Base-by-base conservation (phyloP, 2,888 invertebrate genomes). In the Salticus scenicus region DNA sequence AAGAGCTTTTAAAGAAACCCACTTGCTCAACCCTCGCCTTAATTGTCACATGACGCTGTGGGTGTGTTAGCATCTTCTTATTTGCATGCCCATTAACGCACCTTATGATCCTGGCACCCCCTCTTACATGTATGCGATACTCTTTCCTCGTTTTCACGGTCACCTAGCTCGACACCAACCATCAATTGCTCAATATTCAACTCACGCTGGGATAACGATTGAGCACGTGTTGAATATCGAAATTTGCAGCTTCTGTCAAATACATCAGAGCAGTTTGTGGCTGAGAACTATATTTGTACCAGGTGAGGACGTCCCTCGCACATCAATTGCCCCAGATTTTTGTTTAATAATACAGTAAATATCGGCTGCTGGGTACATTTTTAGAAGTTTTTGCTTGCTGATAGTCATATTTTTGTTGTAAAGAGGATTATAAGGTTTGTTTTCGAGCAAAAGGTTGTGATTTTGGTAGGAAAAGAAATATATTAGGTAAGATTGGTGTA, bases 121-220 rank as follows among this genome's bases (percentile, higher is more conserved):
- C 76, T 51, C 83, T 47, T 64, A 30, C 70, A 10, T n/a, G 24
- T 20, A 31, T n/a, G 31, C 28, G 63, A 27, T 17, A 30, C 5
- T 47, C 71, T 77, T 83, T 83, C 83, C 83, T 83, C 83, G 31
- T 63, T 77, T 83, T 76, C 76, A 76, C 76, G 83, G 76, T 76
- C 70, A 63, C 30, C 10, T 28, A 24, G 63, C 33, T 42, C 66
- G 66, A 20, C 31, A 10, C n/a, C 67, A 20, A 1, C 20, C 1
- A 4, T 33, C 67, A 28, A 8, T 20, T 67, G 67, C 33, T 67
- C 33, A 31, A 67, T 37, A 67, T 67, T 67, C 57, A 1, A 24
- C 57, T 24, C 47, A 8, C 8, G 14, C 14, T 2, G 1, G 24
- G 57, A 57, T 24, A 37, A 10, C 37, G 4, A 24, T 24, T 7